Conservation (phyloP, 2,113 vertebrate genomes). For the Pyrgilauda ruficollis region DNA sequence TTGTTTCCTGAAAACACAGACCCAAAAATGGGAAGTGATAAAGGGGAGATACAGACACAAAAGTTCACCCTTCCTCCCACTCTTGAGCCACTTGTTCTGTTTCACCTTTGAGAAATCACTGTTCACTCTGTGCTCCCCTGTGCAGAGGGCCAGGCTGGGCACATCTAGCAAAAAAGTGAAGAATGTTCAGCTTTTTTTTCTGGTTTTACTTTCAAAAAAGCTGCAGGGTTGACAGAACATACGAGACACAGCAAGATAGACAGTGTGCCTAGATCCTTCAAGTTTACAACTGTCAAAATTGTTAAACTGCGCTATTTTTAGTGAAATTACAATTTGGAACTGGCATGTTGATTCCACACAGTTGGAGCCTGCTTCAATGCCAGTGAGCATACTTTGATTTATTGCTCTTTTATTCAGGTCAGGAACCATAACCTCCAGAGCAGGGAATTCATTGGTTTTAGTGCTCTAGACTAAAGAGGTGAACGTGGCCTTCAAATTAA, state of each 20-base stretch:
- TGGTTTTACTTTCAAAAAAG: background rate
- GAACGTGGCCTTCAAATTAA: conserved; percentile 35
- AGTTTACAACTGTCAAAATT: conserved; percentile 47
- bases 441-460: conserved; percentile 8
- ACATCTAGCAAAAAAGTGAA: background rate
- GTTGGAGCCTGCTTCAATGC: conserved; percentile 25
- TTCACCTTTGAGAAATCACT: background rate
- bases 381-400: conserved; percentile 56
- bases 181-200: background rate
- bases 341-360: conserved; percentile 40
- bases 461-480: background rate
- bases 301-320: conserved; percentile 52
- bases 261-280: conserved; percentile 28
- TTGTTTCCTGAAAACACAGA: background rate
- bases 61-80: background rate
- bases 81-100: background rate
- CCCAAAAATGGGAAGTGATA: background rate
- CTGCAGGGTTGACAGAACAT: background rate
- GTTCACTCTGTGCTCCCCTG: background rate
- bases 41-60: background rate
- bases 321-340: conserved; percentile 43
- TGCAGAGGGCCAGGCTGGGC: background rate
- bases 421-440: conserved; percentile 40
- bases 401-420: conserved; percentile 63
- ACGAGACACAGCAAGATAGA: conserved; percentile 26